Evolutionary conservation across 1,140 invertebrate genomes (phyloP), one percentile per base, ranked within the genome.

Genomic region (Theocolax elegans): DNA sequence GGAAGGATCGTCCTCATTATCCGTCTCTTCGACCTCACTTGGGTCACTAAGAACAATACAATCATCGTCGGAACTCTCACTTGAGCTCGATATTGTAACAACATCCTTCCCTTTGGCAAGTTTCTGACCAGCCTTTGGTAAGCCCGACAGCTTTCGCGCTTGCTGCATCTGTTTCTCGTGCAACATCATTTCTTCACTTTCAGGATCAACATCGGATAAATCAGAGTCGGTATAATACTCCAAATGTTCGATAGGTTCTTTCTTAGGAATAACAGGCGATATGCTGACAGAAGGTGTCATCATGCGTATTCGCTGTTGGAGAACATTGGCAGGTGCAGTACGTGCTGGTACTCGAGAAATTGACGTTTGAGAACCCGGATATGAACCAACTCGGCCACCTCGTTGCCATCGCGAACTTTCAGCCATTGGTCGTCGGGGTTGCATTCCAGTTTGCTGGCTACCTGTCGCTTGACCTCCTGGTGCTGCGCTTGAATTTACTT

Each of bases 11-110:
- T 91, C 90, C 40, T 89, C 90, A 72, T 86, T 88, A 76, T 88
- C 89, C 15, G 83, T 87, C 65, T 88, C 89, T 53, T 90, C 89
- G 83, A 89, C 81, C 77, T 87, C 86, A 86, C 91, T 78, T 1
- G 89, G 89, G 80, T 92, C 91, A 17, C 91, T 92, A 35, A 93
- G 83, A 71, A 95, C 90, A 73, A 95, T 94, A 76, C 93, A 94
- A 76, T 93, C 92, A 80, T 95, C 93, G 73, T 93, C 92, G 6
- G 88, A 89, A 77, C 87, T 89, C 63, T 89, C 89, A 74, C 88
- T 88, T 46, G 85, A 85, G 72, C 90, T 90, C 64, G 92, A 92
- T 76, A 94, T 92, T 60, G 88, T 89, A 3, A 89, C 87, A 0
- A 89, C 85, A 54, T 89, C 87, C 77, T 85, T 83, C 38, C 84